These are phyloP conservation scores for Cassiopea andromeda DNA, from an alignment of 30 jellyfish, hydroid and myxozoan species.

Conservation along the genomic window DNA sequence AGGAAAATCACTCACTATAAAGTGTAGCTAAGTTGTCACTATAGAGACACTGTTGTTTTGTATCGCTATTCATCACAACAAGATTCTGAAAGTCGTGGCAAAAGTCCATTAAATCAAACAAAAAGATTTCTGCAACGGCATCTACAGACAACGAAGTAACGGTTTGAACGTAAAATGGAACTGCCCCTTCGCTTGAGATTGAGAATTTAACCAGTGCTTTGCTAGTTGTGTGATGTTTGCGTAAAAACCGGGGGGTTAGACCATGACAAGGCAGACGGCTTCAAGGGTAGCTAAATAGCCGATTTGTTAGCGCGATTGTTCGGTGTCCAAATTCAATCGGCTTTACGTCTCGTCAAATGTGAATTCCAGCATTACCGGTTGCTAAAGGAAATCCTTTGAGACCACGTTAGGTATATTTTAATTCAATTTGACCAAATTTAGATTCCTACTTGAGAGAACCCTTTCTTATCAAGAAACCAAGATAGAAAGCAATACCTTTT, in stretches of 20 bases:
- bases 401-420: not conserved
- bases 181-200: not conserved
- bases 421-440: not conserved
- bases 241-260: not conserved
- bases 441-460: not conserved
- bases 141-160: not conserved
- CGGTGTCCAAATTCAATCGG: not conserved
- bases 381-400: not conserved
- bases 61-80: not conserved
- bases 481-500: not conserved
- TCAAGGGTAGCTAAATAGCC: not conserved
- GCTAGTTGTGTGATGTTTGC: not conserved
- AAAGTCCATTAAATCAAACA: not conserved
- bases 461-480: not conserved
- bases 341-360: not conserved
- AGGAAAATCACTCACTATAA: not conserved
- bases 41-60: not conserved
- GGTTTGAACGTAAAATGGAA: not conserved
- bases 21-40: conserved; percentile 9
- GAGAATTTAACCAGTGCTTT: not conserved
- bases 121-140: not conserved
- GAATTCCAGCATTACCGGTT: not conserved
- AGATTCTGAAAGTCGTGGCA: not conserved
- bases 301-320: not conserved
- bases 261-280: not conserved